Percentiles rank a stretch among this genome's conserved stretches.
Conservation (phyloP, 1,140 invertebrate species). For the Anadara kagoshimensis region DNA sequence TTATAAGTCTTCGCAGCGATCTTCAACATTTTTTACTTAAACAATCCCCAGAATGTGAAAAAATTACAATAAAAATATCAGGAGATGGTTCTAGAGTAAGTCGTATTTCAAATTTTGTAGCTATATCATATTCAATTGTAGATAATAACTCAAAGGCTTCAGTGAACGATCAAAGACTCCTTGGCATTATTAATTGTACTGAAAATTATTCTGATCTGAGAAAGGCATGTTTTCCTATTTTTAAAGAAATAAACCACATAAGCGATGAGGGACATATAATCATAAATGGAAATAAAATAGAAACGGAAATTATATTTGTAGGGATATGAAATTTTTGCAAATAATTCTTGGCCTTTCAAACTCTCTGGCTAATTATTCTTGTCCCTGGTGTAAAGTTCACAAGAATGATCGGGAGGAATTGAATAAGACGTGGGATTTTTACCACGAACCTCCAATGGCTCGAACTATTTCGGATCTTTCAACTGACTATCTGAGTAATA, state of each 20-base stretch:
- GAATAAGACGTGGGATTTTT: conserved; percentile 3
- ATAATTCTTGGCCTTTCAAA: not conserved
- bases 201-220: too few relatives aligned
- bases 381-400: conserved; percentile 12
- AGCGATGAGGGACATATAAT: not conserved
- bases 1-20: too few relatives aligned
- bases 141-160: not conserved
- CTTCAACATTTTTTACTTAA: too few relatives aligned
- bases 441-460: not conserved
- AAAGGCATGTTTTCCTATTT: not conserved
- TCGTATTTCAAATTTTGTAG: not conserved
- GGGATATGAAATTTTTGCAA: conserved; percentile 23
- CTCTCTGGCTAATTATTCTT: too few relatives aligned
- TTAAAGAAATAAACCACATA: conserved; percentile 1
- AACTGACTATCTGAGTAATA: not conserved
- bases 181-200: not conserved
- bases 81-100: not conserved
- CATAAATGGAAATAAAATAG: not conserved
- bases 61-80: not conserved
- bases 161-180: not conserved
- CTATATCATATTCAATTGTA: not conserved
- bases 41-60: too few relatives aligned
- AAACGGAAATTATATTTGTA: conserved; percentile 11
- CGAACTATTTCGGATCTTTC: not conserved
- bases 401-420: conserved; percentile 1